These are phyloP conservation scores for Eucidaris tribuloides DNA, from an alignment of 35 echinoderm and acorn worm genomes.

Conservation along the genomic window DNA sequence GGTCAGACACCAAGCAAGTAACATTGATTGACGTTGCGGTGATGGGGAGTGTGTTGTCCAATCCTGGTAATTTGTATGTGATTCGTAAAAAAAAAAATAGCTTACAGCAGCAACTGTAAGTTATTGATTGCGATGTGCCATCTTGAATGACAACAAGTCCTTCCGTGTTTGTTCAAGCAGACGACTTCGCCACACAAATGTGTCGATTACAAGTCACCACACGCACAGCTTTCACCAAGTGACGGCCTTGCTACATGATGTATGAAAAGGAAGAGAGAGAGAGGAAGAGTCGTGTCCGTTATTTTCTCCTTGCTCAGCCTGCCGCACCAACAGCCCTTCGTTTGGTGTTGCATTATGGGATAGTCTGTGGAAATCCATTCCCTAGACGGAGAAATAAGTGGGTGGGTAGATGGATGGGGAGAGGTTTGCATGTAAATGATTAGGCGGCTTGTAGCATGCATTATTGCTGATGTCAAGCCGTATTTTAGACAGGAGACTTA, in stretches of 20 bases:
- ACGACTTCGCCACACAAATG: background rate
- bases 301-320: no score
- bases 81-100: background rate
- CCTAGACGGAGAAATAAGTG: no score
- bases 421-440: no score
- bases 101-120: constrained; percentile 1
- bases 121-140: constrained; percentile 29
- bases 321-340: no score
- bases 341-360: no score
- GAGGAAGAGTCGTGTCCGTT: no score
- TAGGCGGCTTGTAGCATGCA: no score
- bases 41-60: background rate
- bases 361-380: no score
- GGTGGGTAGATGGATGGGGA: no score
- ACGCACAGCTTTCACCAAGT: background rate
- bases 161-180: constrained; percentile 19
- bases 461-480: no score
- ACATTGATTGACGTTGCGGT: constrained; percentile 14
- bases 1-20: no score
- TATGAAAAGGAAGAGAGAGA: background rate
- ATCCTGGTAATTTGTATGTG: constrained; percentile 14
- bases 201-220: constrained; percentile 23
- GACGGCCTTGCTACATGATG: background rate
- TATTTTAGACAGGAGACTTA: no score
- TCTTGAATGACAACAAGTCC: constrained; percentile 30